Conservation (phyloP, 2,888 invertebrate species). For the Drosophila pseudotakahashii region DNA sequence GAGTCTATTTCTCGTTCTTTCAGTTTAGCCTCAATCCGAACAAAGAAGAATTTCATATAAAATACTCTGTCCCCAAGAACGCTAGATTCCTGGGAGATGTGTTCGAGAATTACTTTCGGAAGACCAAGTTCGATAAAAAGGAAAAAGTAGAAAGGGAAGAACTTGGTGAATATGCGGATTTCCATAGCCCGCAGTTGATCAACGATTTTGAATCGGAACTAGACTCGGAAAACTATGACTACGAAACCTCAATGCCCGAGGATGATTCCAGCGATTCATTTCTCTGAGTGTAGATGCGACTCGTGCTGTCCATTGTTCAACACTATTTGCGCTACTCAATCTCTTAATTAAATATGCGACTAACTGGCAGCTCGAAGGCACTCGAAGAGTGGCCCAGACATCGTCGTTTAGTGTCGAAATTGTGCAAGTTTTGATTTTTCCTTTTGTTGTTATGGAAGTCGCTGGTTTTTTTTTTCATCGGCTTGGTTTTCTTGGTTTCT, state of each 20-base stretch:
- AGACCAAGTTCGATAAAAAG: background rate
- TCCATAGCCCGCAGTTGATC: background rate
- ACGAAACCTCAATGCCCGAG: background rate
- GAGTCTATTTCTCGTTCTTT: too few species aligned
- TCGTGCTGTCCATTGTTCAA: conserved; percentile 77
- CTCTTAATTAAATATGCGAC: conserved; percentile 82
- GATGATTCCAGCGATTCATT: conserved; percentile 16
- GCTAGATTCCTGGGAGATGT: background rate
- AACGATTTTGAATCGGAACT: too few species aligned
- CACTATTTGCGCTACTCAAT: conserved; percentile 76
- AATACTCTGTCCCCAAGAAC: fast-evolving
- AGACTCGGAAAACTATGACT: background rate
- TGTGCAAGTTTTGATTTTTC: conserved; percentile 71
- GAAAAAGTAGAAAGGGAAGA: background rate
- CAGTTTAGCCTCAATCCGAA: background rate
- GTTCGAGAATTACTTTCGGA: background rate
- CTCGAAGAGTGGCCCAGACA: conserved; percentile 31
- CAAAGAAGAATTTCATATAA: background rate
- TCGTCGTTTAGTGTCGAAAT: conserved; percentile 79
- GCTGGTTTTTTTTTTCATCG: conserved; percentile 32
- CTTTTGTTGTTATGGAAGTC: conserved; percentile 45
- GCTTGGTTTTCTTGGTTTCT: conserved; percentile 26
- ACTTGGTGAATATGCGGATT: background rate
- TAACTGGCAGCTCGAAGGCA: conserved; percentile 55
- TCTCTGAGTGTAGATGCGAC: conserved; percentile 57